Evolutionary conservation across 2,113 vertebrate species (phyloP).

Genomic region (Engystomops pustulosus): DNA sequence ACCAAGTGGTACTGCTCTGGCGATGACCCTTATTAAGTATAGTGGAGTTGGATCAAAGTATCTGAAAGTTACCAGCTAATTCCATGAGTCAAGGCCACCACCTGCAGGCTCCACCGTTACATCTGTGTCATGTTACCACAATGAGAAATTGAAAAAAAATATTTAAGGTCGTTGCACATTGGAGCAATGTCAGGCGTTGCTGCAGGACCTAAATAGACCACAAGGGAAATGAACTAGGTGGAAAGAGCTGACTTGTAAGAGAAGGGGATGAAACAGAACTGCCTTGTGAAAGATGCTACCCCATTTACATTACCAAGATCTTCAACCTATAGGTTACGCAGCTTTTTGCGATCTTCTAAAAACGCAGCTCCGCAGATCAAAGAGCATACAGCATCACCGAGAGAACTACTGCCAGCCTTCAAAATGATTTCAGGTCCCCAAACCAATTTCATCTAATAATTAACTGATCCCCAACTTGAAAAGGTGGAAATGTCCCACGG

Average conservation of each 20-base stretch:
- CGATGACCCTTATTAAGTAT: slow-evolving; percentile 55
- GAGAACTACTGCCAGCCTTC: slow-evolving; percentile 65
- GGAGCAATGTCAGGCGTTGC: slow-evolving; percentile 42
- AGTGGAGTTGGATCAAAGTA: slow-evolving; percentile 42
- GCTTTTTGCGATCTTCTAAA: slow-evolving; percentile 60
- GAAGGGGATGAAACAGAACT: slow-evolving; percentile 56
- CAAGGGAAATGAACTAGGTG: slow-evolving; percentile 49
- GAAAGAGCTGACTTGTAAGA: slow-evolving; percentile 46
- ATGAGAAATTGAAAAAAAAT: slow-evolving; percentile 4
- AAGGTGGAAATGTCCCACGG: slow-evolving; percentile 70
- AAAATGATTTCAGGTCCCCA: slow-evolving; percentile 65
- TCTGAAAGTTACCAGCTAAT: slow-evolving; percentile 42
- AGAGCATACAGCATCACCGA: slow-evolving; percentile 64
- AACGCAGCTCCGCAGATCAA: slow-evolving; percentile 68
- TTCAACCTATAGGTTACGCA: slow-evolving; percentile 52
- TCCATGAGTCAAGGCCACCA: slow-evolving; percentile 30
- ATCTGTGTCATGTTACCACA: slow-evolving; percentile 18
- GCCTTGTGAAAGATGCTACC: slow-evolving; percentile 54
- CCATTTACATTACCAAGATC: slow-evolving; percentile 57
- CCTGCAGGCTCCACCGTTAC: background rate
- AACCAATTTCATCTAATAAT: slow-evolving; percentile 71
- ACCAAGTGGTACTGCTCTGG: slow-evolving; percentile 13
- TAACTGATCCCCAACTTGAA: slow-evolving; percentile 72
- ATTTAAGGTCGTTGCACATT: slow-evolving; percentile 29
- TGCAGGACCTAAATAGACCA: slow-evolving; percentile 49